Conservation (phyloP, 2,888 invertebrate genomes). For the Platypus cylindrus region DNA sequence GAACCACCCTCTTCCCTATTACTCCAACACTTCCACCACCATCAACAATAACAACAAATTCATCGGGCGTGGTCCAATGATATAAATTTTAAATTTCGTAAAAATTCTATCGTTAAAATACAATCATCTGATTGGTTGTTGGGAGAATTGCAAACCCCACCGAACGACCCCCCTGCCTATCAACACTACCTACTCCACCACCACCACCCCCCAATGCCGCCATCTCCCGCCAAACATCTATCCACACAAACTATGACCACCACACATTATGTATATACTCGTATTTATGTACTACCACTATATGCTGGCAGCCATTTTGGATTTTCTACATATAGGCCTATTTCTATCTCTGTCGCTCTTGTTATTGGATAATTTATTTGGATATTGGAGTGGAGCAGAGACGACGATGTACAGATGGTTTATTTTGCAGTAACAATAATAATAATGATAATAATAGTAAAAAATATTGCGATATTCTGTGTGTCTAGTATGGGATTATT, state of each 20-base stretch:
- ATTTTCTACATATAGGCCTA: constrained; percentile 12
- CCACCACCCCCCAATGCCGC: constrained; percentile 5
- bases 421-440: no score
- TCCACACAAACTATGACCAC: no score
- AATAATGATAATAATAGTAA: no score
- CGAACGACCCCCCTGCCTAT: no score
- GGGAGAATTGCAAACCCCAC: no score
- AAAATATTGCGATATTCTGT: no score
- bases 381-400: no score
- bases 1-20: no score
- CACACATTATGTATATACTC: background rate
- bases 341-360: background rate
- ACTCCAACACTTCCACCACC: no score
- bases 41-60: constrained; percentile 16
- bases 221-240: constrained; percentile 1
- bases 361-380: background rate
- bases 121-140: constrained; percentile 12
- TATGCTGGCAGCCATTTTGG: constrained; percentile 22
- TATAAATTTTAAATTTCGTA: constrained; percentile 17
- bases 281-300: constrained; percentile 2
- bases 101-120: constrained; percentile 15
- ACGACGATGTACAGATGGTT: no score
- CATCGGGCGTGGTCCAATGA: constrained; percentile 12
- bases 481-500: no score
- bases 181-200: constrained; percentile 3